Evolutionary conservation across 1,140 invertebrate genomes (phyloP).

Genomic region (Scaptodrosophila lebanonensis): DNA sequence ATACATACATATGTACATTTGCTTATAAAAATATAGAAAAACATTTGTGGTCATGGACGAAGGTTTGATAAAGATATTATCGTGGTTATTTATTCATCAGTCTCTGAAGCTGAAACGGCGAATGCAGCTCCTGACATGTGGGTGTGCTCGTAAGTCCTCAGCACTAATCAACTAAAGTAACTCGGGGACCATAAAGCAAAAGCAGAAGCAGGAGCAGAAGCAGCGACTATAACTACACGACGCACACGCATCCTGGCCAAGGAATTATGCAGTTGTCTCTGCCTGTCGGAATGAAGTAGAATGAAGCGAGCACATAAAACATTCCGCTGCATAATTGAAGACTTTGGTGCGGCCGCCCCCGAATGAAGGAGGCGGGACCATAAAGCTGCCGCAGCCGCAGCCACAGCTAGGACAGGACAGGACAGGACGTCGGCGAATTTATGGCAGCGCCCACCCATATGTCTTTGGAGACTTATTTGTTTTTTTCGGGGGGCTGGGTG

Average conservation of each 20-base stretch:
- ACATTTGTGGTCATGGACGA: no score
- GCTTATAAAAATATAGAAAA: not conserved
- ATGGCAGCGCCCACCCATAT: constrained; percentile 63
- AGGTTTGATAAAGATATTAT: no score
- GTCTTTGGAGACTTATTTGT: constrained; percentile 69
- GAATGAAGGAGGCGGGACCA: not conserved
- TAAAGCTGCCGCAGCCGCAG: constrained; percentile 2
- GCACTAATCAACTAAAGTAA: constrained; percentile 69
- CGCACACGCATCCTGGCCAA: constrained; percentile 35
- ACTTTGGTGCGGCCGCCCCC: constrained; percentile 31
- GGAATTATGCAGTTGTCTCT: constrained; percentile 49
- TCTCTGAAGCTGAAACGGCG: constrained; percentile 12
- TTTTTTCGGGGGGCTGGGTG: constrained; percentile 8
- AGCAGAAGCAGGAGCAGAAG: not conserved
- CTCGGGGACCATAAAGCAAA: constrained; percentile 8
- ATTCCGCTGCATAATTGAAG: constrained; percentile 68
- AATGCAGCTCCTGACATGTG: no score
- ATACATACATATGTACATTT: constrained; percentile 24
- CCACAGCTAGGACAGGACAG: constrained; percentile 8
- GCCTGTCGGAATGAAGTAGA: constrained; percentile 2
- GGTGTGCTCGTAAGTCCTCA: constrained; percentile 15
- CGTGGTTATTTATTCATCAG: constrained; percentile 61
- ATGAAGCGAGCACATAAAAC: constrained; percentile 47
- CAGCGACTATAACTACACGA: not conserved
- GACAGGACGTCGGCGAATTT: constrained; percentile 47